Percentiles rank a stretch among this genome's conserved stretches.
Conservation (phyloP, 2,113 vertebrate species). For the Scophthalmus maximus region DNA sequence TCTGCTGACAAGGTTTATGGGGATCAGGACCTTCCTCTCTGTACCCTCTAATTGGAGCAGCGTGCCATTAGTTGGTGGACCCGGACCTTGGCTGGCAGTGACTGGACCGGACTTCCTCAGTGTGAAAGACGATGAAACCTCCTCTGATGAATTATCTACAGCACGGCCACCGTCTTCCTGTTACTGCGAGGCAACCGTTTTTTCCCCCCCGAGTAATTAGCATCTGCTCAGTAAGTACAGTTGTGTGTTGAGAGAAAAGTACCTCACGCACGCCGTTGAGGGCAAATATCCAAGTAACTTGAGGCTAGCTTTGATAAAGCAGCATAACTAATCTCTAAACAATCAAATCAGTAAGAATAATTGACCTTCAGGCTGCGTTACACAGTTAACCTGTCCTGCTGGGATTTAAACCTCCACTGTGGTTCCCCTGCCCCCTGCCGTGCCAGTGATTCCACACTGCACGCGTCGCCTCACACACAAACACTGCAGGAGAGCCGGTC, state of each 20-base stretch:
- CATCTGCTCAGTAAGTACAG: slow-evolving; percentile 44
- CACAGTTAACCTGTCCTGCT: slow-evolving; percentile 70
- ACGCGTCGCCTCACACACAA: slow-evolving; percentile 54
- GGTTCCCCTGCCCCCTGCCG: slow-evolving; percentile 31
- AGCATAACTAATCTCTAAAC: slow-evolving; percentile 60
- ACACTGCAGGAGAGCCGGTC: slow-evolving; percentile 58
- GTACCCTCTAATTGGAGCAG: slow-evolving; percentile 74
- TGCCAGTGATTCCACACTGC: slow-evolving; percentile 55
- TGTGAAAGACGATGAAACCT: slow-evolving; percentile 51
- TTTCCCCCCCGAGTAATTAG: slow-evolving; percentile 59
- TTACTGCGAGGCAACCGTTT: slow-evolving; percentile 25
- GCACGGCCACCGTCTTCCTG: slow-evolving; percentile 8
- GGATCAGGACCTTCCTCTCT: slow-evolving; percentile 74
- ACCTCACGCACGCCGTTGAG: slow-evolving; percentile 31
- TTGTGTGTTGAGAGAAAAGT: slow-evolving; percentile 55
- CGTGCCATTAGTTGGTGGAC: slow-evolving; percentile 63
- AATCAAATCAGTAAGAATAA: slow-evolving; percentile 67
- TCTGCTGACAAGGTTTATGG: slow-evolving; percentile 74
- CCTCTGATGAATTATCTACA: slow-evolving; percentile 60
- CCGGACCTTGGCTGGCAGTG: slow-evolving; percentile 62
- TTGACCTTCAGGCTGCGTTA: slow-evolving; percentile 78
- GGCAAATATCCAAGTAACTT: slow-evolving; percentile 64
- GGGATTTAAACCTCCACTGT: slow-evolving; percentile 73
- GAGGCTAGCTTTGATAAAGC: slow-evolving; percentile 55
- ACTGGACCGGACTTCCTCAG: slow-evolving; percentile 40